These are phyloP conservation scores for Drosophila limbata DNA, from an alignment of 2,888 invertebrate species.

Conservation along the genomic window DNA sequence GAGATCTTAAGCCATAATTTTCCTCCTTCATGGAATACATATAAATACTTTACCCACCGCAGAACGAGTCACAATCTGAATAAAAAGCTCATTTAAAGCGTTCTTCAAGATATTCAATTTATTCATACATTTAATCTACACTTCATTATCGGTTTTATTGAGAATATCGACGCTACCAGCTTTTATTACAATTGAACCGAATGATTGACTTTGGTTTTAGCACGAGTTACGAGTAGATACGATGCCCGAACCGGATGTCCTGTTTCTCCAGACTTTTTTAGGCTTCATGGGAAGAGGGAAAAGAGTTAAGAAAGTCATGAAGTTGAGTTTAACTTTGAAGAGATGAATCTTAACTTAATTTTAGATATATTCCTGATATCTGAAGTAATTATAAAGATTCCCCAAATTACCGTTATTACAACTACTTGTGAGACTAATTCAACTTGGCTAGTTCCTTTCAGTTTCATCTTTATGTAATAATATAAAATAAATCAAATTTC, in stretches of 20 bases:
- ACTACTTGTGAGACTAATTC: no score
- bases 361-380: no score
- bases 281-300: no score
- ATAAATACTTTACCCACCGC: slow-evolving; percentile 44
- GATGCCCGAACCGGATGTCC: background rate
- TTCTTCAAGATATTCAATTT: slow-evolving; percentile 33
- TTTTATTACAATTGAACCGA: background rate
- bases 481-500: background rate
- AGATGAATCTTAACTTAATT: no score
- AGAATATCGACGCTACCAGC: background rate
- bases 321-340: no score
- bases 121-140: slow-evolving; percentile 37
- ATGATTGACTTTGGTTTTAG: background rate
- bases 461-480: background rate
- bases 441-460: background rate
- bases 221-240: background rate
- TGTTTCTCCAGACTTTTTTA: background rate
- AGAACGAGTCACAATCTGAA: slow-evolving; percentile 31
- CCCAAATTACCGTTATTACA: no score
- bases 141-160: slow-evolving; percentile 21
- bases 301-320: no score
- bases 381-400: no score
- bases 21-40: slow-evolving; percentile 29
- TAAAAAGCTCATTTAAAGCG: slow-evolving; percentile 50
- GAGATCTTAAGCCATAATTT: slow-evolving; percentile 29